Evolutionary conservation across 2,797 vertebrate species (phyloP).

Genomic region (Argentina silus): DNA sequence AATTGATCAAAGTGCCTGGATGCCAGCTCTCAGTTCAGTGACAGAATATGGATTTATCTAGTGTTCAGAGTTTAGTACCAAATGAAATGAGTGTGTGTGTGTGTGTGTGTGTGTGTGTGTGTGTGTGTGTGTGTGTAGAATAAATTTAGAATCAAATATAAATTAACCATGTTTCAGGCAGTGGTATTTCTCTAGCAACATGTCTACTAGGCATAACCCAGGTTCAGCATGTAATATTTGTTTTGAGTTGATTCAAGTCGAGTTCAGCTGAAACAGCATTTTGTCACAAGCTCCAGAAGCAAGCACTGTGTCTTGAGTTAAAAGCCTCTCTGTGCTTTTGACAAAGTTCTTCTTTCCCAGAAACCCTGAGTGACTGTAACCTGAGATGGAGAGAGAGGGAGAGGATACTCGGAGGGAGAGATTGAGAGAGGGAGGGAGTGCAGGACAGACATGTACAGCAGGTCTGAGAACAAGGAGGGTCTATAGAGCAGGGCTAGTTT

Average conservation of each 20-base stretch:
- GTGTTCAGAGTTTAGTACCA: no score
- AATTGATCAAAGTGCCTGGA: no score
- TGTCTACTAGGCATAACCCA: background rate
- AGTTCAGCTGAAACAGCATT: background rate
- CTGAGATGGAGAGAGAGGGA: background rate
- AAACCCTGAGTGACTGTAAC: constrained; percentile 8
- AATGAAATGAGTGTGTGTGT: no score
- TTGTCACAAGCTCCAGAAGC: background rate
- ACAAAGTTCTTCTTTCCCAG: background rate
- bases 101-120: no score
- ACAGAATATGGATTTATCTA: no score
- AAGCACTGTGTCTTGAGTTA: background rate
- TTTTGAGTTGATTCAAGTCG: background rate
- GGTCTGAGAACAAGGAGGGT: constrained; percentile 12
- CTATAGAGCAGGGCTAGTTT: constrained; percentile 10
- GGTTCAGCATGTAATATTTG: background rate
- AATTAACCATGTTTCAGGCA: background rate
- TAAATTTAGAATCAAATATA: background rate
- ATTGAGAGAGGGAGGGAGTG: constrained; percentile 2
- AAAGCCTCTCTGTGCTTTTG: constrained; percentile 2
- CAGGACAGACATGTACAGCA: background rate
- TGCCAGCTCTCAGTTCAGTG: no score
- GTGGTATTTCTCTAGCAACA: constrained; percentile 4
- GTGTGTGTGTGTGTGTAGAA: background rate
- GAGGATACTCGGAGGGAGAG: background rate